Percentiles rank a stretch among this genome's conserved stretches.
These are phyloP conservation scores for Himalopsyche tibetana DNA, from an alignment of 2,888 invertebrate species.

Conservation along the genomic window DNA sequence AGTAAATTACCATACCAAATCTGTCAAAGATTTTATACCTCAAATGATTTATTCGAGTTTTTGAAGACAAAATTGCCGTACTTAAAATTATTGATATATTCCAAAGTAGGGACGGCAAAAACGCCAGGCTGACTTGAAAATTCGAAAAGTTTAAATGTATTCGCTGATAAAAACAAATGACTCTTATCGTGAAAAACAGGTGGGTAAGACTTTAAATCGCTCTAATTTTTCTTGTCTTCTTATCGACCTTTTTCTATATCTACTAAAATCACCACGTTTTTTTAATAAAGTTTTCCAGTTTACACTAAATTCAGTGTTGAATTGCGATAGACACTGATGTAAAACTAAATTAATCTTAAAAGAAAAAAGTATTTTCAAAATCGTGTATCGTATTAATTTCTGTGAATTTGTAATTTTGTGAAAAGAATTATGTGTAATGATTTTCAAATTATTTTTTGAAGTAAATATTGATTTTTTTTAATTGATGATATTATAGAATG, in stretches of 20 bases:
- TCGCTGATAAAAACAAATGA: constrained; percentile 26
- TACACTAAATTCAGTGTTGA: constrained; percentile 6
- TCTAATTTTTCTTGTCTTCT: constrained; percentile 26
- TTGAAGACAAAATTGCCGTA: neutral
- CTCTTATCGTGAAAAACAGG: constrained; percentile 26
- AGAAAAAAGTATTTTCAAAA: too few species aligned
- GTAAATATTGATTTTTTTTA: too few species aligned
- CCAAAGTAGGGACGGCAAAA: constrained; percentile 11
- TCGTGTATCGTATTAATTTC: too few species aligned
- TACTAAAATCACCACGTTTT: neutral
- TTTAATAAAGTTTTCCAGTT: neutral
- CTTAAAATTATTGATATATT: constrained; percentile 34
- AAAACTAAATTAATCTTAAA: too few species aligned
- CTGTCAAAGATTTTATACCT: constrained; percentile 17
- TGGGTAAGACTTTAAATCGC: constrained; percentile 12
- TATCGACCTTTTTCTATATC: constrained; percentile 19
- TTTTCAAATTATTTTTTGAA: too few species aligned
- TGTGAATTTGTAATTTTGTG: too few species aligned
- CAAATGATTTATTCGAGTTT: constrained; percentile 26
- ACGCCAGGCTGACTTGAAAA: neutral
- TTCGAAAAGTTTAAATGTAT: constrained; percentile 22
- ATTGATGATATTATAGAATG: too few species aligned
- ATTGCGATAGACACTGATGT: neutral
- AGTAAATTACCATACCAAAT: constrained; percentile 21
- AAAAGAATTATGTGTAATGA: too few species aligned